phyloP scores from a whole-genome alignment of 2,113 vertebrate species.

The Halcyon malimbica region DNA sequence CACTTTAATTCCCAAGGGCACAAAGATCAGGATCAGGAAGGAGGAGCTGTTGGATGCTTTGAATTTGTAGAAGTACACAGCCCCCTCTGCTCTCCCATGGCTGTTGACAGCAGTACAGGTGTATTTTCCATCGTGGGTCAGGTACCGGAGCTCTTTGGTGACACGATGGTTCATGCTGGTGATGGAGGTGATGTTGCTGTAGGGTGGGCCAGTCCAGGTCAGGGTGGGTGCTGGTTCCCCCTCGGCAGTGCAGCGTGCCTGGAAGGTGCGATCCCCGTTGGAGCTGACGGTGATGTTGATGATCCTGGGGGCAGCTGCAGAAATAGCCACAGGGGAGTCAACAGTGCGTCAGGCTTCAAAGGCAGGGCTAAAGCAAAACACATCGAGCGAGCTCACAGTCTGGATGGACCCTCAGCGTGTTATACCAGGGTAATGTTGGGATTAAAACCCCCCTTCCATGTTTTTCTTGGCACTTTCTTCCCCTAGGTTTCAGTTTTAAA shows the following conservation, averaged over 20 bases:
- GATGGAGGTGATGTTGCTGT: conserved; percentile 7
- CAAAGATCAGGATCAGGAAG: conserved; percentile 28
- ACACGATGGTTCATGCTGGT: conserved; percentile 65
- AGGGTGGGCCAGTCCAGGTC: conserved; percentile 77
- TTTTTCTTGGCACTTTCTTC: not conserved
- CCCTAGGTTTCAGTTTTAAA: not conserved
- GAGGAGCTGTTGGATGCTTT: conserved; percentile 4
- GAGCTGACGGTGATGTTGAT: conserved; percentile 82
- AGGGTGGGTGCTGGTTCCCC: conserved; percentile 85
- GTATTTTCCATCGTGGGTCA: conserved; percentile 85
- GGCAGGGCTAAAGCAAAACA: not conserved
- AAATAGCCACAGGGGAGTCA: not conserved
- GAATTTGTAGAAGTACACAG: conserved; percentile 77
- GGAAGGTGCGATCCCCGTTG: conserved; percentile 64
- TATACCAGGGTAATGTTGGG: rapidly evolving
- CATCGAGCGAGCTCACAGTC: too few species aligned
- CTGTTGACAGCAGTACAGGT: conserved; percentile 83
- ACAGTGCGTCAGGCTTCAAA: not conserved
- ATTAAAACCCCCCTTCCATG: not conserved
- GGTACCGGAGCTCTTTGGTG: conserved; percentile 79
- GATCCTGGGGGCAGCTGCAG: conserved; percentile 86
- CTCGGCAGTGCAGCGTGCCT: conserved; percentile 84
- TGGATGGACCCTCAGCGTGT: rapidly evolving
- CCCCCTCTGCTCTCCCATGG: conserved; percentile 72
- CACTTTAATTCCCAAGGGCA: conserved; percentile 65